phyloP scores from a whole-genome alignment of 2,888 invertebrate species.

The Abrostola tripartita region DNA sequence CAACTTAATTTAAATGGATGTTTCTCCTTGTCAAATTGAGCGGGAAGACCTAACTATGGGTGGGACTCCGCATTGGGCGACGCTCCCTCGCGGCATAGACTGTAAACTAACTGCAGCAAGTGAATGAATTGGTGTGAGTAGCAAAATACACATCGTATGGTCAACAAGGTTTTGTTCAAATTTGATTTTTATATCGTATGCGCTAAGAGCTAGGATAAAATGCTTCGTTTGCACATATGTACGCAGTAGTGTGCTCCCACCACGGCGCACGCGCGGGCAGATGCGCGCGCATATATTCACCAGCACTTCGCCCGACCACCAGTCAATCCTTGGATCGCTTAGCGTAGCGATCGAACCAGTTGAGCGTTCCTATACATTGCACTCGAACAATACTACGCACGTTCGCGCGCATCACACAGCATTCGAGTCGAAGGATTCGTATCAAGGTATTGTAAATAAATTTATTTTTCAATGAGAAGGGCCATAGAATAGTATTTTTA shows the following conservation, averaged over 20 bases:
- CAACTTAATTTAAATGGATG: conserved; percentile 40
- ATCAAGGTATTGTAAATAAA: conserved; percentile 69
- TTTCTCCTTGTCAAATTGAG: conserved; percentile 37
- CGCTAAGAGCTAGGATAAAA: conserved; percentile 25
- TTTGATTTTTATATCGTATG: conserved; percentile 15
- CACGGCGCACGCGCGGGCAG: conserved; percentile 79
- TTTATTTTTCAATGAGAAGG: conserved; percentile 35
- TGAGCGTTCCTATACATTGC: conserved; percentile 53
- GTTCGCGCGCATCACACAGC: conserved; percentile 64
- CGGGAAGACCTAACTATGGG: conserved; percentile 51
- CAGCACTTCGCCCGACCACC: conserved; percentile 72
- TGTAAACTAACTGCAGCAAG: conserved; percentile 10
- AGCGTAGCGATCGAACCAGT: conserved; percentile 69
- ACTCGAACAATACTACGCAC: conserved; percentile 62
- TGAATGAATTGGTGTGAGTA: conserved; percentile 66
- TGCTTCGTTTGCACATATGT: conserved; percentile 27
- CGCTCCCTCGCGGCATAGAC: conserved; percentile 50
- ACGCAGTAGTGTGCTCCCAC: conserved; percentile 71
- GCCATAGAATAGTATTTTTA: conserved; percentile 28
- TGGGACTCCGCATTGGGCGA: conserved; percentile 48
- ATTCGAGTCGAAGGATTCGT: conserved; percentile 57
- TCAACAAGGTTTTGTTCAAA: conserved; percentile 19
- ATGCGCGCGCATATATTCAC: conserved; percentile 86
- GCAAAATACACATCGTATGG: conserved; percentile 44
- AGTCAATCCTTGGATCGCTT: conserved; percentile 79